Percentiles rank a stretch among this genome's conserved stretches.
Conservation (phyloP, 1,140 invertebrate species). For the Arion vulgaris region DNA sequence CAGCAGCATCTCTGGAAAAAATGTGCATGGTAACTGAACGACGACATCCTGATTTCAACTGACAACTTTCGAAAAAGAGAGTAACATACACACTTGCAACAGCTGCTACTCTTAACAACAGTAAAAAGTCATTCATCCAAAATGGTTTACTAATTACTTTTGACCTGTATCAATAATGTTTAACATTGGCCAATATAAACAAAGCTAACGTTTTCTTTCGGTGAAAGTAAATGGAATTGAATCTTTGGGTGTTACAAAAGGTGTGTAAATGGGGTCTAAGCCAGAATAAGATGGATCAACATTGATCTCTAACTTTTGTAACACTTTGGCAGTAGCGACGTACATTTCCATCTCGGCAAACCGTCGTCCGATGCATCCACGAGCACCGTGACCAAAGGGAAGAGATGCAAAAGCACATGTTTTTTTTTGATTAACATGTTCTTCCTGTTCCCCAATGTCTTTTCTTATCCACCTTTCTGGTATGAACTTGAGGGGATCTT, state of each 20-base stretch:
- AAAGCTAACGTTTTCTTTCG: background rate
- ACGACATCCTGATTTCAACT: too few relatives aligned
- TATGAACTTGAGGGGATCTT: background rate
- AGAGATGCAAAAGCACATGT: conserved; percentile 63
- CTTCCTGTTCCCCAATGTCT: background rate
- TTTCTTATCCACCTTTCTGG: conserved; percentile 24
- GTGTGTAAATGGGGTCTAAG: conserved; percentile 23
- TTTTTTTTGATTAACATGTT: background rate
- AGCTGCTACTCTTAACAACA: too few relatives aligned
- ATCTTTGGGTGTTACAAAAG: conserved; percentile 11
- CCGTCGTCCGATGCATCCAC: conserved; percentile 88
- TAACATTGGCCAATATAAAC: too few relatives aligned
- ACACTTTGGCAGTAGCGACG: conserved; percentile 81
- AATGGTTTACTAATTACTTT: too few relatives aligned
- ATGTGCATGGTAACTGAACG: too few relatives aligned
- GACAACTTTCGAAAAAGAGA: too few relatives aligned
- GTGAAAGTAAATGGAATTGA: conserved; percentile 15
- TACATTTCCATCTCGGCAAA: conserved; percentile 90
- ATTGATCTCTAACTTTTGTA: conserved; percentile 10
- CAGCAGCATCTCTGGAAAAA: too few relatives aligned
- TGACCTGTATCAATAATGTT: too few relatives aligned
- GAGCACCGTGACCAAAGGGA: conserved; percentile 89
- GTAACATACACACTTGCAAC: too few relatives aligned
- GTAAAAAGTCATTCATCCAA: too few relatives aligned
- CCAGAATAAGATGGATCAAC: background rate